Conservation (phyloP, 1,140 invertebrate species). For the Drosophila seguyi region DNA sequence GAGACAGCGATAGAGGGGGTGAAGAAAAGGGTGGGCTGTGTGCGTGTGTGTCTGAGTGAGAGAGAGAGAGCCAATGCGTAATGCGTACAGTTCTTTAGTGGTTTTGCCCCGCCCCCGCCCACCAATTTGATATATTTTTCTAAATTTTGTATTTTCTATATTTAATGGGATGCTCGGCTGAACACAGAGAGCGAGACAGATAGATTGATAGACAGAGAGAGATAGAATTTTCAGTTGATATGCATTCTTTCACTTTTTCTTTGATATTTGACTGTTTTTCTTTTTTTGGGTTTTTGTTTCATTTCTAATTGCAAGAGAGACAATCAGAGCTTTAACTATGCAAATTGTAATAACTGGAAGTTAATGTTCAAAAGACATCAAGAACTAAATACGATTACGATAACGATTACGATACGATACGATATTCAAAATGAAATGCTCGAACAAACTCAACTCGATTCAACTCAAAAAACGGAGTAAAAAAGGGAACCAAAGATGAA, state of each 20-base stretch:
- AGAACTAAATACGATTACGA: conserved; percentile 60
- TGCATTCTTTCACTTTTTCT: conserved; percentile 54
- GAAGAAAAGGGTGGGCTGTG: conserved; percentile 19
- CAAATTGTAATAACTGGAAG: conserved; percentile 82
- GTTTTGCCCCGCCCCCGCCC: conserved; percentile 64
- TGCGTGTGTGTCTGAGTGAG: conserved; percentile 27
- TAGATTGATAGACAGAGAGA: conserved; percentile 39
- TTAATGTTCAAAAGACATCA: conserved; percentile 71
- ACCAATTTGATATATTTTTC: conserved; percentile 57
- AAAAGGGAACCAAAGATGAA: conserved; percentile 33
- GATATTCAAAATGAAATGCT: conserved; percentile 34
- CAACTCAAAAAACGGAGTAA: conserved; percentile 4
- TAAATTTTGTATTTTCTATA: conserved; percentile 3
- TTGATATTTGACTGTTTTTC: conserved; percentile 45
- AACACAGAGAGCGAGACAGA: conserved; percentile 69
- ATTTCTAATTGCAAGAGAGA: conserved; percentile 69
- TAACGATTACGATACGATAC: conserved; percentile 47
- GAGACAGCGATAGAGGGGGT: conserved; percentile 27
- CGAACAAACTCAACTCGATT: conserved; percentile 3
- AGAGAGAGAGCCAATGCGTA: conserved; percentile 58
- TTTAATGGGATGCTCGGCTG: conserved; percentile 61
- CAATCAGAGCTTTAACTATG: conserved; percentile 79
- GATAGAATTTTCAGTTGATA: conserved; percentile 62
- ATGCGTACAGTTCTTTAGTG: conserved; percentile 50
- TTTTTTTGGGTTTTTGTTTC: conserved; percentile 42